Conservation (phyloP, 2,113 vertebrate genomes). For the Malurus elegans region DNA sequence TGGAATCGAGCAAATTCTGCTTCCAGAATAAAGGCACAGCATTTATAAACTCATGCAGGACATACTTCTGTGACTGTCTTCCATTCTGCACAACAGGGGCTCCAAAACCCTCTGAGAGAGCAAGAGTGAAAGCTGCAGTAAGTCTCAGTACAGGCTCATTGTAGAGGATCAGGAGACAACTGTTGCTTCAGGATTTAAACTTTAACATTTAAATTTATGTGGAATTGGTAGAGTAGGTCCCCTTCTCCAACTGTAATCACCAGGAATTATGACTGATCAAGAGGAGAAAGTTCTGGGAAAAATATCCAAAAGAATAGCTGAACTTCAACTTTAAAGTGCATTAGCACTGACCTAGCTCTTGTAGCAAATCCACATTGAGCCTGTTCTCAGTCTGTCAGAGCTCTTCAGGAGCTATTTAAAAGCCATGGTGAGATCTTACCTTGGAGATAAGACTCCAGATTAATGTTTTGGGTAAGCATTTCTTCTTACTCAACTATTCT, state of each 20-base stretch:
- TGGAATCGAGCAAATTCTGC: slow-evolving; percentile 33
- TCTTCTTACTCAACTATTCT: background rate
- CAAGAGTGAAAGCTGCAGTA: background rate
- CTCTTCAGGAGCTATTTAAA: background rate
- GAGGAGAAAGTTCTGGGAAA: background rate
- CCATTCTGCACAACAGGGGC: background rate
- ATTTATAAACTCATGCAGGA: slow-evolving; percentile 9
- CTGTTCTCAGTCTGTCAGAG: background rate
- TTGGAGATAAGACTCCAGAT: background rate
- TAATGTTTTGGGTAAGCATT: background rate
- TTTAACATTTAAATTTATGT: background rate
- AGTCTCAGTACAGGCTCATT: background rate
- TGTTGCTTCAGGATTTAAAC: background rate
- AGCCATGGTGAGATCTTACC: background rate
- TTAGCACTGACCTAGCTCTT: background rate
- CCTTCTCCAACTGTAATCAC: background rate
- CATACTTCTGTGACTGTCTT: background rate
- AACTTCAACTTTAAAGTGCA: background rate
- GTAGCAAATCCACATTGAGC: background rate
- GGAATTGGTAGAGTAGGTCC: background rate
- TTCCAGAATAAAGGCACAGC: slow-evolving; percentile 20
- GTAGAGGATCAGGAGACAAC: background rate
- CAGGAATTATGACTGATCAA: background rate
- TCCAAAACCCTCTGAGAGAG: background rate
- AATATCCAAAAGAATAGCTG: background rate